These are phyloP conservation scores for Leuciscus idus DNA, from an alignment of 2,113 vertebrate species.

Conservation along the genomic window DNA sequence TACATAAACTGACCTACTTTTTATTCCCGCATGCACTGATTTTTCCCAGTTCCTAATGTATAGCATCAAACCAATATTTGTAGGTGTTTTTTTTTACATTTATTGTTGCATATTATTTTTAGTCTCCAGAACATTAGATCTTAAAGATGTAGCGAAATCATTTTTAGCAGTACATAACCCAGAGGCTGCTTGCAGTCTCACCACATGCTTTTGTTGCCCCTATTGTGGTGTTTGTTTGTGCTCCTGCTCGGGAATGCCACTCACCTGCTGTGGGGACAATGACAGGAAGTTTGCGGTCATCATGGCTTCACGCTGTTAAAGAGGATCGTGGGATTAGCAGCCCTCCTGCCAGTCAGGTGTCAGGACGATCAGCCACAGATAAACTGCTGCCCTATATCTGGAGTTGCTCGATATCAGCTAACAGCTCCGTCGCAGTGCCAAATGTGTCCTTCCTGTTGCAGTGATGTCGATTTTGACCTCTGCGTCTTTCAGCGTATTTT, in stretches of 20 bases:
- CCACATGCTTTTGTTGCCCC: background rate
- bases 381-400: background rate
- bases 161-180: background rate
- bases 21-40: background rate
- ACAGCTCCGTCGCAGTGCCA: background rate
- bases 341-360: constrained; percentile 16
- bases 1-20: background rate
- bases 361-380: background rate
- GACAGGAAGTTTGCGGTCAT: constrained; percentile 38
- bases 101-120: background rate
- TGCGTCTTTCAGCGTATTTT: background rate
- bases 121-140: background rate
- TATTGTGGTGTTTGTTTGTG: constrained; percentile 10
- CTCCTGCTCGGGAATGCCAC: constrained; percentile 21
- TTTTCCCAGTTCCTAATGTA: background rate
- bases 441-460: background rate
- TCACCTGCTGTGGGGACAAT: constrained; percentile 44
- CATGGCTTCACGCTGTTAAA: constrained; percentile 18
- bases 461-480: background rate
- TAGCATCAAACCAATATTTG: background rate
- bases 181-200: background rate
- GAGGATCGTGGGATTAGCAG: constrained; percentile 46
- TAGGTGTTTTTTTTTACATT: background rate
- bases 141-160: background rate
- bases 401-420: background rate